These are phyloP conservation scores for Muscicapa adusta DNA, from an alignment of 2,113 vertebrate genomes.

Conservation along the genomic window DNA sequence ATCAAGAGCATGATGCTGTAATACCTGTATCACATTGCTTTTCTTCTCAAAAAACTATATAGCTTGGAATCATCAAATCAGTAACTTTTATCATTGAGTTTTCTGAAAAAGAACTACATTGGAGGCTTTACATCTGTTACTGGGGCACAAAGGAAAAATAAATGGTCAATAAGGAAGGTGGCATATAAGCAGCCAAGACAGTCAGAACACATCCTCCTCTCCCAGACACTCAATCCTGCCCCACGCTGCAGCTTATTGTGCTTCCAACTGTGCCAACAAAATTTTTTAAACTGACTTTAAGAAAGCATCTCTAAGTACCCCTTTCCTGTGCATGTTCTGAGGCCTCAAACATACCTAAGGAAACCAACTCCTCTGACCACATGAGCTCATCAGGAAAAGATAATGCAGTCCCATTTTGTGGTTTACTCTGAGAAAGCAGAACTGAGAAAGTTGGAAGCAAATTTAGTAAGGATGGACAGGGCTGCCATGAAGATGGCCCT, in stretches of 20 bases:
- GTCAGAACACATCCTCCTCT: neutral
- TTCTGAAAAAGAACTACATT: neutral
- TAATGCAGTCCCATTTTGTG: neutral
- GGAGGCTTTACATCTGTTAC: neutral
- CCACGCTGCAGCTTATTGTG: rapidly evolving
- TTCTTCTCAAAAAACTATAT: neutral
- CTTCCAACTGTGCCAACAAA: neutral
- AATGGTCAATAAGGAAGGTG: neutral
- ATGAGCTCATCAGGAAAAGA: neutral
- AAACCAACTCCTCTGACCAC: neutral
- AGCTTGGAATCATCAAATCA: neutral
- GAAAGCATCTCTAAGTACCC: neutral
- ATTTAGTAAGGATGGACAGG: neutral
- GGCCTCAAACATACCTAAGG: neutral
- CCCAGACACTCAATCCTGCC: neutral
- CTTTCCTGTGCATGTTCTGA: neutral
- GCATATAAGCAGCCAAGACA: neutral
- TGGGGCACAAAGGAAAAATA: neutral
- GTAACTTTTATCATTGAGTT: neutral
- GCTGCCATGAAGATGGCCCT: neutral
- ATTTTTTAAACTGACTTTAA: neutral
- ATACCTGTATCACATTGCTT: neutral
- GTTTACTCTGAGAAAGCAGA: slow-evolving; percentile 8
- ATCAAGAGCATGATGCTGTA: neutral
- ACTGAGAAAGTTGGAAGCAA: neutral